phyloP scores from a whole-genome alignment of 2,797 vertebrate genomes.

The Gymnopithys bicolor region DNA sequence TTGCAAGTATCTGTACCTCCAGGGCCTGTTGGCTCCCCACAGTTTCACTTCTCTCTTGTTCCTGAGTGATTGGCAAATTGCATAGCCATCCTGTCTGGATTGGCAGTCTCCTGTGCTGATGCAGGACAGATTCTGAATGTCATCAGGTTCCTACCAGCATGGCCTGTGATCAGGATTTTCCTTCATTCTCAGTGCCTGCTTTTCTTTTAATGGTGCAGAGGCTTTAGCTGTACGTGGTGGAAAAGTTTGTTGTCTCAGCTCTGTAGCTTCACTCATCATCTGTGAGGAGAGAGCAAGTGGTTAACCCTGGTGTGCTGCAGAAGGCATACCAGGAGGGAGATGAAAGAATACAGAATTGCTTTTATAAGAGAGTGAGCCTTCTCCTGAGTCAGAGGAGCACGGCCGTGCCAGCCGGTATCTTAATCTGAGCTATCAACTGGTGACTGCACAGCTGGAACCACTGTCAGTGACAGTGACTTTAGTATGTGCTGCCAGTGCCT shows the following conservation, averaged over 20 bases:
- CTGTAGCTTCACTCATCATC: not conserved
- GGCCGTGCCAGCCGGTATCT: not conserved
- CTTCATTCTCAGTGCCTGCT: not conserved
- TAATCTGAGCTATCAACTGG: not conserved
- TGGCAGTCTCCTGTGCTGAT: not conserved
- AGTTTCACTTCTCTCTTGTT: slow-evolving; percentile 39
- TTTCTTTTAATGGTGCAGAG: not conserved
- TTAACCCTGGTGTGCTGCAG: slow-evolving; percentile 58
- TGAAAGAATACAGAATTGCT: slow-evolving; percentile 39
- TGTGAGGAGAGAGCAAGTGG: not conserved
- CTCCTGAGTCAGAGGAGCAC: not conserved
- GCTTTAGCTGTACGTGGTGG: not conserved
- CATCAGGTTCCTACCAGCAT: not conserved
- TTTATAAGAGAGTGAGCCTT: not conserved
- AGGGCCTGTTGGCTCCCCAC: slow-evolving; percentile 59
- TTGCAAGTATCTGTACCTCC: slow-evolving; percentile 52
- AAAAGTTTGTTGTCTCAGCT: slow-evolving; percentile 24
- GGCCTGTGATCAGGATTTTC: not conserved
- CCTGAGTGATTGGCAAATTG: not conserved
- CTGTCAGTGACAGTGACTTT: slow-evolving; percentile 45
- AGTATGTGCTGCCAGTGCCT: slow-evolving; percentile 41
- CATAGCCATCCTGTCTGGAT: not conserved
- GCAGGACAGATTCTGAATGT: not conserved
- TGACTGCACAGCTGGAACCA: not conserved
- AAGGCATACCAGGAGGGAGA: slow-evolving; percentile 70